Evolutionary conservation across 30 jellyfish, hydroid and myxozoan species (phyloP).

Genomic region (Hydractinia symbiolongicarpus): DNA sequence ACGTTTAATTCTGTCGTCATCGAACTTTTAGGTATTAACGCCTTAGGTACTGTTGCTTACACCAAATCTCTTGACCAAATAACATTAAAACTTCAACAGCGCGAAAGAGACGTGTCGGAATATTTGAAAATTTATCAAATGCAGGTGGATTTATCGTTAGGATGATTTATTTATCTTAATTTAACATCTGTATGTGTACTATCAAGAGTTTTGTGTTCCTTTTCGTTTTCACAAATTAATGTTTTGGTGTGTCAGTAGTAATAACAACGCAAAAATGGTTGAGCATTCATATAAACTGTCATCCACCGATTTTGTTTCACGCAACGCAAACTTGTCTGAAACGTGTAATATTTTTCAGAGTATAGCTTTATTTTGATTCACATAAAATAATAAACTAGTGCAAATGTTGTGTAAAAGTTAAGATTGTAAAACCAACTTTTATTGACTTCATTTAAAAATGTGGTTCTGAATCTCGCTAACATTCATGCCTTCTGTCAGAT

Average conservation of each 20-base stretch:
- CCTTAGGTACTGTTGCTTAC: conserved; percentile 43
- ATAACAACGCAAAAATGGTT: no score
- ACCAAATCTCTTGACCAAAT: conserved; percentile 69
- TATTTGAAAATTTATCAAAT: conserved; percentile 68
- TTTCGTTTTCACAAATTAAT: neutral
- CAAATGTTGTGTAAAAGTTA: no score
- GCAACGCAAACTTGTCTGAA: no score
- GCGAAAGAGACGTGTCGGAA: conserved; percentile 82
- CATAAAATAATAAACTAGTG: no score
- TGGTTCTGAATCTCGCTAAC: no score
- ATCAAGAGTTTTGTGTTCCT: neutral
- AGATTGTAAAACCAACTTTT: no score
- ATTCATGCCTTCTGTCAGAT: no score
- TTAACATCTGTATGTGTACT: neutral
- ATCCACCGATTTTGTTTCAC: no score
- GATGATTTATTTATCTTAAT: neutral
- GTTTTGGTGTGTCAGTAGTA: neutral
- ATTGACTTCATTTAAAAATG: no score
- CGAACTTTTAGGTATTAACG: conserved; percentile 51
- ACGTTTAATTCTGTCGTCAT: conserved; percentile 66
- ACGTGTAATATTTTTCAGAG: no score
- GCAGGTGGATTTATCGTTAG: conserved; percentile 56
- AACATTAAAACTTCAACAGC: conserved; percentile 61
- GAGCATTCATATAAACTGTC: no score
- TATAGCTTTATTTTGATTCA: no score